phyloP scores from a whole-genome alignment of 2,888 invertebrate genomes.

The Ectropis crepuscularia region DNA sequence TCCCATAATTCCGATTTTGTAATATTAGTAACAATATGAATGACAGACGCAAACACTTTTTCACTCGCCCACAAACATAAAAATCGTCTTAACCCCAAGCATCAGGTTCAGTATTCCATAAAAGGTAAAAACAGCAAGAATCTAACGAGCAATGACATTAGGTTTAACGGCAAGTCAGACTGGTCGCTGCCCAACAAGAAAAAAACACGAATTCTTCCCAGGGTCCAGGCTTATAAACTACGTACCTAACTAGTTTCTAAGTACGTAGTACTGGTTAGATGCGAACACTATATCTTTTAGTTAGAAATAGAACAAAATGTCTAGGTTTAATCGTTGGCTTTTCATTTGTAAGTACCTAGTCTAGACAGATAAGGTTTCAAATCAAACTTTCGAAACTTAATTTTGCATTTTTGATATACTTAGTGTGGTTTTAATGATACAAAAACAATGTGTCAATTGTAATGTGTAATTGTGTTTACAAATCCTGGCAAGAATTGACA shows the following conservation, averaged over 20 bases:
- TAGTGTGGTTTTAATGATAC: no score
- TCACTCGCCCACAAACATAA: not conserved
- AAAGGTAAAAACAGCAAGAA: not conserved
- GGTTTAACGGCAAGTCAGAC: constrained; percentile 33
- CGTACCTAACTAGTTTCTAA: constrained; percentile 31
- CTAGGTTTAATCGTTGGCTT: no score
- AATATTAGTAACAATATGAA: no score
- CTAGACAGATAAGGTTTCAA: no score
- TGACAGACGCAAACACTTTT: no score
- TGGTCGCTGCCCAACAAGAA: constrained; percentile 36
- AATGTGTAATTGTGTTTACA: no score
- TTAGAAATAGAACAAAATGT: not conserved
- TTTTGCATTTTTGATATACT: no score
- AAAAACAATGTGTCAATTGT: no score
- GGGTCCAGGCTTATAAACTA: constrained; percentile 20
- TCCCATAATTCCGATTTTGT: no score
- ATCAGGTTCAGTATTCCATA: constrained; percentile 3
- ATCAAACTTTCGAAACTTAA: no score
- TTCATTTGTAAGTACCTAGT: no score
- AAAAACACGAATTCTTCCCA: constrained; percentile 31
- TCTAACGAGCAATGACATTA: constrained; percentile 25
- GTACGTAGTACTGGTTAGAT: constrained; percentile 5
- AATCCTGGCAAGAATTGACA: no score
- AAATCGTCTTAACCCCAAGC: not conserved
- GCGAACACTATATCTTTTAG: constrained; percentile 6